phyloP scores from a whole-genome alignment of 2,888 invertebrate species.

The Drosophila kuntzei region DNA sequence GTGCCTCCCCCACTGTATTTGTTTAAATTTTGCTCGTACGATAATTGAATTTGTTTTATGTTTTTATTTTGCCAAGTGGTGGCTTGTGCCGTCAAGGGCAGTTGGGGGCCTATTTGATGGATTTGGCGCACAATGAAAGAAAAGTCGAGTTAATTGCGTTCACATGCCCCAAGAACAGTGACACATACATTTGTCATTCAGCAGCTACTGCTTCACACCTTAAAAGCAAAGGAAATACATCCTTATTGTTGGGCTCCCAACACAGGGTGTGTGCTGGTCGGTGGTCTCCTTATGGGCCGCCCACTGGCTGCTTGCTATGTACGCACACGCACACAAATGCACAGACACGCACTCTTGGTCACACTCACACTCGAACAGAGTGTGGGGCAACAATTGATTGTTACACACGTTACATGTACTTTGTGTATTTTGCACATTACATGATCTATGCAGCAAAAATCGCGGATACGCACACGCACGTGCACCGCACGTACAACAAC shows the following conservation, averaged over 20 bases:
- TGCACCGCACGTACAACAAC: conserved; percentile 52
- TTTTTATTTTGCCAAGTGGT: conserved; percentile 39
- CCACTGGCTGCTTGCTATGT: conserved; percentile 55
- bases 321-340: conserved; percentile 49
- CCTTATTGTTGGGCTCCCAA: conserved; percentile 36
- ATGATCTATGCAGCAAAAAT: conserved; percentile 50
- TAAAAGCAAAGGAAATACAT: conserved; percentile 49
- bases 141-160: conserved; percentile 31
- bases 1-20: conserved; percentile 34
- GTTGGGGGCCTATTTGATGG: conserved; percentile 15
- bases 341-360: conserved; percentile 58
- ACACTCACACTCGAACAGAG: conserved; percentile 45
- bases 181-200: conserved; percentile 60
- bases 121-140: conserved; percentile 32
- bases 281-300: conserved; percentile 54
- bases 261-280: conserved; percentile 21
- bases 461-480: conserved; percentile 47
- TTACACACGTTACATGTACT: conserved; percentile 52
- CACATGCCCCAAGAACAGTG: conserved; percentile 33
- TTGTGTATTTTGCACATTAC: conserved; percentile 47
- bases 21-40: conserved; percentile 61
- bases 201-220: conserved; percentile 48
- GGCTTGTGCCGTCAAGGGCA: conserved; percentile 31
- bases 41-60: conserved; percentile 63
- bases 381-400: conserved; percentile 62